Evolutionary conservation across 2,113 vertebrate species (phyloP), one percentile per base, ranked within the genome.

Genomic region (Polypterus senegalus): DNA sequence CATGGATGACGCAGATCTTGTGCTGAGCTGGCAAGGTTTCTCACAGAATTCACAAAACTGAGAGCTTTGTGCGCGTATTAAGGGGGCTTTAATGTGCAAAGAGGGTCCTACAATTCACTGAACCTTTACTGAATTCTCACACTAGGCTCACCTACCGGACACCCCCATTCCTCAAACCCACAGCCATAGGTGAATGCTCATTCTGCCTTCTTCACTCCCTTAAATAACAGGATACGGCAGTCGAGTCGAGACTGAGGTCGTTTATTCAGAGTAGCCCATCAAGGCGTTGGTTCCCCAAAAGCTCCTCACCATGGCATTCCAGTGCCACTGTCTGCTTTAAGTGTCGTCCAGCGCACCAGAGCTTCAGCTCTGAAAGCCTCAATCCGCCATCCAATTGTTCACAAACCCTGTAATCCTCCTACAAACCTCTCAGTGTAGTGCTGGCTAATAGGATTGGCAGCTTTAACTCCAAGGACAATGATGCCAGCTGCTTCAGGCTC

Each of bases 391-490:
- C 88, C 87, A 92, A 89, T 94, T 93, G 92, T 90, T 86, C 84
- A 86, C 84, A 77, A 86, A 79, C 77, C 80, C 83, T 82, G 67
- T 97, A 97, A 98, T 97, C 93, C 90, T 81, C 85, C 87, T 88
- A 81, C 79, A 78, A 74, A 81, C 78, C 82, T 86, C 86, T 87
- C 89, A 88, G 89, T 86, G 87, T 88, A 88, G 86, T 77, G 67
- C 74, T 65, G 74, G 75, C 86, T 92, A 95, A 98, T 96, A 93
- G 90, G 95, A 97, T 98, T 88, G 79, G 74, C 71, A 80, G 87
- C 83, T 91, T 94, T 92, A 89, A 88, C 89, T 83, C 81, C 78
- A 80, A 79, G 73, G 86, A 88, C 84, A 79, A 88, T 88, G 82
- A 83, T 77, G 74, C 88, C 84, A 88, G 77, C 79, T 85, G 84